Evolutionary conservation across 1,140 invertebrate species (phyloP), one percentile per base, ranked within the genome.

Genomic region (Prorops nasuta): DNA sequence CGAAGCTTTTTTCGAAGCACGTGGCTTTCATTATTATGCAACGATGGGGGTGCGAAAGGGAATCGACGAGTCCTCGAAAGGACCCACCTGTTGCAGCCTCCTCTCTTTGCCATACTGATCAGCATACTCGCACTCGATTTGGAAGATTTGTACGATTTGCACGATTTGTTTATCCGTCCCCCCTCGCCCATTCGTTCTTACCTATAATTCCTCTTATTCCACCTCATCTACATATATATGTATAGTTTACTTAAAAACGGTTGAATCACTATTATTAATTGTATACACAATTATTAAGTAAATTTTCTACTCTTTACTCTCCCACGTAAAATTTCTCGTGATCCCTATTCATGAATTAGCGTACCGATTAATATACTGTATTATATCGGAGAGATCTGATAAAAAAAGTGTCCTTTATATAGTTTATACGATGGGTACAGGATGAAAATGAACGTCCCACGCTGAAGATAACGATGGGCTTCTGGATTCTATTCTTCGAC

Each of bases 31-130:
- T 62, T 55, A 67, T 67, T 67, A 67, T 54, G 60, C 56, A 59
- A 54, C 56, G 57, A 39, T 45, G 51, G 42, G 57, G 42, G 57
- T 45, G 44, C 19, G 37, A 58, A 59, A 64, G 52, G 46, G 53
- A n/a, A 63, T 51, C 49, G 51, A 40, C 53, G 49, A 58, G 52
- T 48, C 54, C 32, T 50, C 56, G 48, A 60, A 70, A 68, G 63
- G 62, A 60, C 56, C 69, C 69, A 73, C 71, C 69, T 73, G 71
- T 73, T 73, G 71, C 70, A 49, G 53, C 56, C 44, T 52, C 56
- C 21, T 28, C 36, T 46, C 43, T 36, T 50, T 15, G 12, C 17
- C 43, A 51, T 10, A 4, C 17, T 34, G 44, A 51, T 60, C 51
- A 50, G 21, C 39, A 50, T 46, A 39, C 10, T 40, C 15, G 18